phyloP scores from a whole-genome alignment of 1,140 invertebrate genomes.

The Drosophila erecta region DNA sequence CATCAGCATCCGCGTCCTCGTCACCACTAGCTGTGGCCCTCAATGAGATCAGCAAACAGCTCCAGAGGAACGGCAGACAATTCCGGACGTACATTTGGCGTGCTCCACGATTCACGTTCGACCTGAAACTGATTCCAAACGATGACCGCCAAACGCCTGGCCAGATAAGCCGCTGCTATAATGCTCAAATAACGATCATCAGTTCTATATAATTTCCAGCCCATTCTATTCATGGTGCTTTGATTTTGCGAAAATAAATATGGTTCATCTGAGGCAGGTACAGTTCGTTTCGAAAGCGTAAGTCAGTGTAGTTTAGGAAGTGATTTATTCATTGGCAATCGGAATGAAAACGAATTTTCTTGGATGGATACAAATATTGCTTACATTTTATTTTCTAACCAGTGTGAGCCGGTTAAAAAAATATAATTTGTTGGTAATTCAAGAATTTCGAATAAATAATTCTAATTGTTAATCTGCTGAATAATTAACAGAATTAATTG shows the following conservation, averaged over 20 bases:
- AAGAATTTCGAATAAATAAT: too few relatives aligned
- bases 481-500: neutral
- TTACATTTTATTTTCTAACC: too few relatives aligned
- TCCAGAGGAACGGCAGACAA: conserved; percentile 1
- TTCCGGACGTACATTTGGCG: conserved; percentile 35
- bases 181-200: conserved; percentile 49
- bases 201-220: conserved; percentile 70
- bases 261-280: conserved; percentile 14
- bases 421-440: too few relatives aligned
- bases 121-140: conserved; percentile 61
- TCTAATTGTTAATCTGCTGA: too few relatives aligned
- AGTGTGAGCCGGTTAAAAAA: too few relatives aligned
- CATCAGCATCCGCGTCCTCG: conserved; percentile 9
- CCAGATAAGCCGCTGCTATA: conserved; percentile 54
- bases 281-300: conserved; percentile 6
- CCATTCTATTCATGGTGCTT: conserved; percentile 73
- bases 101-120: conserved; percentile 63
- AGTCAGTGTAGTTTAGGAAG: neutral
- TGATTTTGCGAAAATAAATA: conserved; percentile 63
- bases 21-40: conserved; percentile 3
- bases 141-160: conserved; percentile 50
- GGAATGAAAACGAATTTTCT: too few relatives aligned
- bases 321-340: too few relatives aligned
- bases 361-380: too few relatives aligned
- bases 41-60: conserved; percentile 22